phyloP scores from a whole-genome alignment of 2,113 vertebrate genomes.

The Phylloscopus trochilus region DNA sequence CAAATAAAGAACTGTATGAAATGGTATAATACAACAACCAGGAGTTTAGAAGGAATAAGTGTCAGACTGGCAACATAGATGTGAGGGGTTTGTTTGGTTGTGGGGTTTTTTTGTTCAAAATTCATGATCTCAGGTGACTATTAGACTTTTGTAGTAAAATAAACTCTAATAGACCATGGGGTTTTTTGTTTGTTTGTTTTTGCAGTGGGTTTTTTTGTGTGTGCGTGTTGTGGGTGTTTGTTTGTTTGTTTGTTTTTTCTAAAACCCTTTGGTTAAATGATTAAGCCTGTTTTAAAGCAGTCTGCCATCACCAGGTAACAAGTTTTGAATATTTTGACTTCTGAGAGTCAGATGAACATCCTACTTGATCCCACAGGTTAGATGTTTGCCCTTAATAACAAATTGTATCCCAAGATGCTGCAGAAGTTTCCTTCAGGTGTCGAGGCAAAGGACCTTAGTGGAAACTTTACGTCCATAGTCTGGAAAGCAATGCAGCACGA shows the following conservation, averaged over 20 bases:
- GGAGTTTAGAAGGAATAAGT: background rate
- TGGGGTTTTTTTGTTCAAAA: background rate
- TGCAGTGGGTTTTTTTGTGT: too few species aligned
- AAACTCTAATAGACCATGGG: background rate
- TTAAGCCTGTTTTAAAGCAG: background rate
- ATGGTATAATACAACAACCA: background rate
- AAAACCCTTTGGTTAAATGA: background rate
- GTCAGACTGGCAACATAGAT: background rate
- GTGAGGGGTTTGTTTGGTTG: background rate
- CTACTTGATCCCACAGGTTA: background rate
- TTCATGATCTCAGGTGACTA: background rate
- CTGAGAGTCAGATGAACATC: background rate
- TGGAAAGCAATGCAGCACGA: background rate
- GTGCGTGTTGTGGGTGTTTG: too few species aligned
- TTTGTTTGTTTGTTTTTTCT: background rate
- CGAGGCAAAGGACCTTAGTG: background rate
- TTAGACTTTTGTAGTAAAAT: background rate
- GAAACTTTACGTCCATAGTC: background rate
- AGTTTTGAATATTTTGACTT: background rate
- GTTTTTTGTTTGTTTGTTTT: background rate
- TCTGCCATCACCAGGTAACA: fast-evolving
- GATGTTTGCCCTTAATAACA: background rate
- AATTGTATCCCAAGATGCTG: background rate
- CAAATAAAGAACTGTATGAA: background rate
- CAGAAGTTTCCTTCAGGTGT: background rate